Evolutionary conservation across 2,113 vertebrate species (phyloP).

Genomic region (Odocoileus hemionus): DNA sequence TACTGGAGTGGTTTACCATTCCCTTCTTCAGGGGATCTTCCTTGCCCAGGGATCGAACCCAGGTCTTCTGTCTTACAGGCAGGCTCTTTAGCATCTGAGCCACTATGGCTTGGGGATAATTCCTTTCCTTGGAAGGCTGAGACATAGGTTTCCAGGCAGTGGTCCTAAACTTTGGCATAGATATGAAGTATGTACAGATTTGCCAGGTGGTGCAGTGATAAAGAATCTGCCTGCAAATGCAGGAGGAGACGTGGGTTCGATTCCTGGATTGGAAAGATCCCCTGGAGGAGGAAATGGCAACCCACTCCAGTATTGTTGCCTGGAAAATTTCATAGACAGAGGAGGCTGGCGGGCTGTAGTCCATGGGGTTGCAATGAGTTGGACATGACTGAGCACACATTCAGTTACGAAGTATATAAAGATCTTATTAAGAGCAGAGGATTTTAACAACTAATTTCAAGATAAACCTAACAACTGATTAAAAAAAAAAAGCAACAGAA

Average conservation of each 20-base stretch:
- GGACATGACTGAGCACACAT: not conserved
- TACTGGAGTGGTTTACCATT: not conserved
- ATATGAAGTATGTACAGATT: not conserved
- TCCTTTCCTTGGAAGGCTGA: not conserved
- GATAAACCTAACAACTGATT: not conserved
- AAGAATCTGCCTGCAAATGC: not conserved
- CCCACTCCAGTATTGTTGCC: not conserved
- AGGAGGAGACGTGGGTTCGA: accelerated
- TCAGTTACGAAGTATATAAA: not conserved
- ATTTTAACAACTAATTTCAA: not conserved
- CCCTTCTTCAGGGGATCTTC: not conserved
- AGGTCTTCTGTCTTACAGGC: not conserved
- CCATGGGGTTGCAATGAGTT: not conserved
- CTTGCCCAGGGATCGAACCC: not conserved
- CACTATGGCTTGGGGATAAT: not conserved
- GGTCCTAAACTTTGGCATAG: not conserved
- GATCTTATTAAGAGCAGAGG: not conserved
- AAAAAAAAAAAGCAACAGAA: not conserved
- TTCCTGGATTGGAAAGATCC: not conserved
- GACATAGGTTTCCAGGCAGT: not conserved
- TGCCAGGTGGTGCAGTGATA: not conserved
- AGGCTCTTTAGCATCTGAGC: not conserved
- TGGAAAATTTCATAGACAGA: not conserved
- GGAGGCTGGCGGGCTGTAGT: not conserved
- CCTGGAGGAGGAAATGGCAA: not conserved